phyloP scores from a whole-genome alignment of 2,113 vertebrate species.

The Neogobius melanostomus region DNA sequence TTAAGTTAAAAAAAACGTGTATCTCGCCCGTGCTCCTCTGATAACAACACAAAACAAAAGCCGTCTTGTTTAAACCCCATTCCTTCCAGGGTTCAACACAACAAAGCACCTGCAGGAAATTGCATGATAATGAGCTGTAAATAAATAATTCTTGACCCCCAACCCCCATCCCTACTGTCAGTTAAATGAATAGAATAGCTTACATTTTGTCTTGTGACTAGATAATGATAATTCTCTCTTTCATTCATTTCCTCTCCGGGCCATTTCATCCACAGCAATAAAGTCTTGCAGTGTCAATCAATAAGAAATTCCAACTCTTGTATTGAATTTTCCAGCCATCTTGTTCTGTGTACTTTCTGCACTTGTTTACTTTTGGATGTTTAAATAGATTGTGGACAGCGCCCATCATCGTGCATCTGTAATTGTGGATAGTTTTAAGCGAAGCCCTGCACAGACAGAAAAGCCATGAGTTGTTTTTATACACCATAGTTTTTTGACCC shows the following conservation, averaged over 20 bases:
- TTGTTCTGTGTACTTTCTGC: slow-evolving; percentile 46
- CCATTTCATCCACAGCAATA: slow-evolving; percentile 9
- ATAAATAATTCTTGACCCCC: neutral
- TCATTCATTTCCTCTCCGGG: neutral
- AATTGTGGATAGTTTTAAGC: slow-evolving; percentile 52
- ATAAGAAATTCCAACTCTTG: slow-evolving; percentile 2
- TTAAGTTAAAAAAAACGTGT: neutral
- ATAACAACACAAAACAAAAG: neutral
- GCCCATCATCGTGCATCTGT: slow-evolving; percentile 49
- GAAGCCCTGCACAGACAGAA: slow-evolving; percentile 48
- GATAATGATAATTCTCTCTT: neutral
- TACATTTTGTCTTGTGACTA: neutral
- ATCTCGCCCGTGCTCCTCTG: neutral
- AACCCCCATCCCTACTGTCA: neutral
- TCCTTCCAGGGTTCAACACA: neutral
- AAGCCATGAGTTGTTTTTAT: slow-evolving; percentile 51
- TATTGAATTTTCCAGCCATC: slow-evolving; percentile 20
- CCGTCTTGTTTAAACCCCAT: neutral
- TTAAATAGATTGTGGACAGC: slow-evolving; percentile 56
- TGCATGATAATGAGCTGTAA: neutral
- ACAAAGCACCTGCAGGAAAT: neutral
- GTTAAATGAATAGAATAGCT: neutral
- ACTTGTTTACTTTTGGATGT: slow-evolving; percentile 52
- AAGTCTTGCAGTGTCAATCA: neutral
- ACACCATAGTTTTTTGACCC: slow-evolving; percentile 63